Base-by-base conservation (phyloP, 2,113 vertebrate species). In the Calypte anna region DNA sequence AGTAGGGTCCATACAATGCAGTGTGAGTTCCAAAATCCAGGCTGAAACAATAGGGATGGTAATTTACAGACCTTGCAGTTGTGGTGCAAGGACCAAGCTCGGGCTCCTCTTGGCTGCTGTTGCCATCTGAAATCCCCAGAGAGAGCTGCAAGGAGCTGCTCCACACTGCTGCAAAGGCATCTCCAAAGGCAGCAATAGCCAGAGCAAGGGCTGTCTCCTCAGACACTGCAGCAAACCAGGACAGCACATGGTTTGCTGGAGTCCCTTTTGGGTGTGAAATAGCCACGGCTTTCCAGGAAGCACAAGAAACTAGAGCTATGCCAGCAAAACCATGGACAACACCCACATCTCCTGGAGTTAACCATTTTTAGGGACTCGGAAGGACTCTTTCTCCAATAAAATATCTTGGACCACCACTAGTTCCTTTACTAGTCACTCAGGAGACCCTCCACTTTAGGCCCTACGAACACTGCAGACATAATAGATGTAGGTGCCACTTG, bases 241-340 rank as follows among this genome's bases (percentile, higher is more conserved):
- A 83, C 1, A 72, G 79, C 91, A 81, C 93, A 88, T 54, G 91
- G 64, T 68, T 68, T 94, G 91, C 88, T 75, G 68, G 6, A 82
- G 84, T 50, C 90, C 61, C 73, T 75, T 43, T 31, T 96, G 91
- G 92, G 94, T 81, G 96, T 93, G 94, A 96, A 96, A 96, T 8
- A 86, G 79, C 82, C 85, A 7, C 0, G 0, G 38, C 95, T 86
- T 93, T 97, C 96, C 95, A 97, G 95, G 44, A 67, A 88, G 82
- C 43, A 7, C 38, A 91, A 85, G 80, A 53, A 95, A 81, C 38
- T 12, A 73, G 36, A 5, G 48, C 61, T 78, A 6, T 69, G 96
- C 95, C 93, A 97, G 17, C 88, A 96, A 95, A 97, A 46, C 80
- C 86, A 68, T 58, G 90, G 88, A 82, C 72, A 91, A 33, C 76